Percentiles rank a stretch among this genome's conserved stretches.
Conservation (phyloP, 2,113 vertebrate species). For the Perca schrenkii region DNA sequence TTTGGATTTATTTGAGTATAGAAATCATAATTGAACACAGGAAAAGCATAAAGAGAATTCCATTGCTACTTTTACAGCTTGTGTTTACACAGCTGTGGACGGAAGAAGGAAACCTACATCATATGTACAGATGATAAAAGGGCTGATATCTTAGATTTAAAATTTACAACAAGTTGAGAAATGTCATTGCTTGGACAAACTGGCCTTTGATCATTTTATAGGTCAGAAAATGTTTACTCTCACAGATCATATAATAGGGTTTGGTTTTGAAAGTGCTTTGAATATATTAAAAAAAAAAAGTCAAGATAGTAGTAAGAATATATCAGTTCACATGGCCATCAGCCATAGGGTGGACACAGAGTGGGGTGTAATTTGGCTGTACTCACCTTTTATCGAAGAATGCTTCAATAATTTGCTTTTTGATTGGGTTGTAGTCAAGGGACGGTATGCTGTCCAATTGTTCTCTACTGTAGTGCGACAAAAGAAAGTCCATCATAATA, state of each 20-base stretch:
- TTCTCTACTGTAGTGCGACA: constrained; percentile 84
- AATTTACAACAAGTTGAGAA: neutral
- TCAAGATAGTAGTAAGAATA: neutral
- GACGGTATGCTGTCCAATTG: constrained; percentile 87
- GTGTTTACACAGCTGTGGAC: neutral
- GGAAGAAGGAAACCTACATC: neutral
- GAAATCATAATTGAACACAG: neutral
- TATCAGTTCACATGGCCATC: neutral
- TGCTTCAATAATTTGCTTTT: constrained; percentile 89
- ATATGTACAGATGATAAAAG: neutral
- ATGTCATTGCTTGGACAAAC: neutral
- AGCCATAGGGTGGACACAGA: neutral
- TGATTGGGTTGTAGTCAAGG: constrained; percentile 91
- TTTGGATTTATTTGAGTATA: neutral
- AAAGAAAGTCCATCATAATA: constrained; percentile 7
- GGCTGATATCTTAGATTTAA: neutral
- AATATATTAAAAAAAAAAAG: neutral
- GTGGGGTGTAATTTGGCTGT: neutral
- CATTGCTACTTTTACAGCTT: neutral
- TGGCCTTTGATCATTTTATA: neutral
- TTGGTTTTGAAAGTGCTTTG: neutral
- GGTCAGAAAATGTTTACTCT: neutral
- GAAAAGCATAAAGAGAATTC: neutral
- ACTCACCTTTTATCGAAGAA: constrained; percentile 95
- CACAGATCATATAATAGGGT: neutral